These are phyloP conservation scores for Passer domesticus DNA, from an alignment of 2,113 vertebrate species.

Conservation along the genomic window DNA sequence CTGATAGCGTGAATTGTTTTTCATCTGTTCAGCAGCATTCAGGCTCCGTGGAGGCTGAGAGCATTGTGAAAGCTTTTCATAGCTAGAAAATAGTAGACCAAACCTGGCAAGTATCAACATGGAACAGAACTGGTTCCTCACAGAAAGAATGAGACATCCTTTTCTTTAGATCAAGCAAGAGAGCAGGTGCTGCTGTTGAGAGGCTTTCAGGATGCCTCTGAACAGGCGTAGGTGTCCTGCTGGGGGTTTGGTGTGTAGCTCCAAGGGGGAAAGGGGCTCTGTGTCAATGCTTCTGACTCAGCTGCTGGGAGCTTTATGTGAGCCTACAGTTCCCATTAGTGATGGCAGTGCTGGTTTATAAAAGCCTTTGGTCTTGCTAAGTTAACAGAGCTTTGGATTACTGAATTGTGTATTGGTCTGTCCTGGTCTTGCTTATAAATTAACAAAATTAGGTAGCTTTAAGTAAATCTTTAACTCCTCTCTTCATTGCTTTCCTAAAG, in stretches of 20 bases:
- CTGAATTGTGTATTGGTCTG: not conserved
- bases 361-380: not conserved
- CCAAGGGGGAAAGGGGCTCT: not conserved
- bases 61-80: slow-evolving; percentile 16
- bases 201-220: not conserved
- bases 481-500: not conserved
- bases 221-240: not conserved
- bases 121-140: not conserved
- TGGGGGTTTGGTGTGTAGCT: not conserved
- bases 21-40: slow-evolving; percentile 46
- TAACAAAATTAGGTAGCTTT: not conserved
- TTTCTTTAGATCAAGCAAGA: not conserved
- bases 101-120: not conserved
- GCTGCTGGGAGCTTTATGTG: not conserved
- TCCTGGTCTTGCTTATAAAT: not conserved
- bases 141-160: not conserved
- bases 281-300: not conserved
- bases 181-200: not conserved
- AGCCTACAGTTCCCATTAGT: not conserved
- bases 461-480: not conserved
- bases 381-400: not conserved
- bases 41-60: not conserved
- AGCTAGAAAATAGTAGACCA: not conserved
- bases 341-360: not conserved
- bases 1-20: slow-evolving; percentile 30